Evolutionary conservation across 2,113 vertebrate genomes (phyloP).

Genomic region (Corapipo altera): DNA sequence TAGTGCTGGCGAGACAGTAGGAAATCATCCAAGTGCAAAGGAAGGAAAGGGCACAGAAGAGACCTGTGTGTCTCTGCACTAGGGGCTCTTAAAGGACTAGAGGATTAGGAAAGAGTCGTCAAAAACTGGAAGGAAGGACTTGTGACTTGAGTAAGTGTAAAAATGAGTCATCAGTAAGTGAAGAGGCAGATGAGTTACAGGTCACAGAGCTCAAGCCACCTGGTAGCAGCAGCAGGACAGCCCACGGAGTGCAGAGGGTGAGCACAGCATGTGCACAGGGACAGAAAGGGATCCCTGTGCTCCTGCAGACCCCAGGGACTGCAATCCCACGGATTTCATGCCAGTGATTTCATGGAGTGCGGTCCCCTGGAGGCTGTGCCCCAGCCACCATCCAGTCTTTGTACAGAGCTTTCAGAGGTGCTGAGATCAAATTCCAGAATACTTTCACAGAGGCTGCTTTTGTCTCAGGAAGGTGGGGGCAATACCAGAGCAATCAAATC

Average conservation of each 20-base stretch:
- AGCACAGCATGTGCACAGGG: not conserved
- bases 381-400: not conserved
- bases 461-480: not conserved
- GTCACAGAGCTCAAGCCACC: not conserved
- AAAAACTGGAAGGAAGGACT: not conserved
- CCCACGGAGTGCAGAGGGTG: not conserved
- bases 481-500: not conserved
- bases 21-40: not conserved
- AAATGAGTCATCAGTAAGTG: not conserved
- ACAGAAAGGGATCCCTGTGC: not conserved
- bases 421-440: not conserved
- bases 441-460: not conserved
- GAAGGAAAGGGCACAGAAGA: not conserved
- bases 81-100: not conserved
- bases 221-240: not conserved
- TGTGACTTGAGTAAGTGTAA: not conserved
- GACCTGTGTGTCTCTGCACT: not conserved
- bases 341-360: not conserved
- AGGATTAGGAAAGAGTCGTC: not conserved
- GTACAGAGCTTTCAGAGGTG: not conserved
- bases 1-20: not conserved
- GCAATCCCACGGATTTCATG: rapidly evolving
- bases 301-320: not conserved
- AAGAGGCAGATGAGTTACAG: not conserved
- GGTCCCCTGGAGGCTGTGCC: not conserved